Evolutionary conservation across 2,113 vertebrate genomes (phyloP).

Genomic region (Catagonus wagneri): DNA sequence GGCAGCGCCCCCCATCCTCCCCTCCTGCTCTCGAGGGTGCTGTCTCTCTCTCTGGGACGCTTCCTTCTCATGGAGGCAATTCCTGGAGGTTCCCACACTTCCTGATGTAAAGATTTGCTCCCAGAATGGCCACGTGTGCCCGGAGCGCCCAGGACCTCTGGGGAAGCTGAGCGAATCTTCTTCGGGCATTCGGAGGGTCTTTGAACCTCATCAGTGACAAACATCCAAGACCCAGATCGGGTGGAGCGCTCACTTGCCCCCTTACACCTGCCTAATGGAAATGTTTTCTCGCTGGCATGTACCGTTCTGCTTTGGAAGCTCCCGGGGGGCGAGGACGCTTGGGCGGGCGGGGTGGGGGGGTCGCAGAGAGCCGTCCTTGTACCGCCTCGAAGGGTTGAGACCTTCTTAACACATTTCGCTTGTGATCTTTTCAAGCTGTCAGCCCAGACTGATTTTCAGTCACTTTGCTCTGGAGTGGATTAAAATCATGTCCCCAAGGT

Average conservation of each 20-base stretch:
- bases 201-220: background rate
- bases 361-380: slow-evolving; percentile 38
- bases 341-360: background rate
- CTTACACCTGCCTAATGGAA: background rate
- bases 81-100: background rate
- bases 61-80: too few species aligned
- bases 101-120: background rate
- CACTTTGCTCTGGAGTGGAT: slow-evolving; percentile 83
- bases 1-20: too few species aligned
- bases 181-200: accelerated
- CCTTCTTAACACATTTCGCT: slow-evolving; percentile 79
- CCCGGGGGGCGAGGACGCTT: background rate
- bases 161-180: accelerated
- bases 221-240: accelerated
- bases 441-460: slow-evolving; percentile 87
- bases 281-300: background rate
- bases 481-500: slow-evolving; percentile 84
- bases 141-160: too few species aligned
- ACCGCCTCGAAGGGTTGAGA: slow-evolving; percentile 68
- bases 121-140: accelerated
- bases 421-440: slow-evolving; percentile 86
- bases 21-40: background rate
- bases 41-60: accelerated
- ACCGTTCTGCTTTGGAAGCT: background rate
- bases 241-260: background rate